Evolutionary conservation across 2,888 invertebrate genomes (phyloP).

Genomic region (Caenorhabditis sp.): DNA sequence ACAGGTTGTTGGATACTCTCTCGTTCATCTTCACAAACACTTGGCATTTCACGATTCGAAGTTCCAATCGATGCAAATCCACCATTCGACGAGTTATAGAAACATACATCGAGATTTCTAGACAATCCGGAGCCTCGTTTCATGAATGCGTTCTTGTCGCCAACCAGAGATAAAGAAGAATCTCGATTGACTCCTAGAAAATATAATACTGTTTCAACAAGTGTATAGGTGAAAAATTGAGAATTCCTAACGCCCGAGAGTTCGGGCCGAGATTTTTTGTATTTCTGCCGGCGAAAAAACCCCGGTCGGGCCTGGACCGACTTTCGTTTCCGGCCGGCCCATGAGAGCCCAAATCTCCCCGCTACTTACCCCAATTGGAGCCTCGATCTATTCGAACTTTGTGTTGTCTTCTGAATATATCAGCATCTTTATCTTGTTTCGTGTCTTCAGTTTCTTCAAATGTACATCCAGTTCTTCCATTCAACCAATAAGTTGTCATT

Average conservation of each 20-base stretch:
- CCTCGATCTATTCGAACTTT: constrained; percentile 17
- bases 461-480: constrained; percentile 54
- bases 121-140: constrained; percentile 17
- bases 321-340: too few species aligned
- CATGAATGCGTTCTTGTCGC: constrained; percentile 34
- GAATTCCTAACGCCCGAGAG: too few species aligned
- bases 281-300: too few species aligned
- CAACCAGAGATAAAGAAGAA: constrained; percentile 48
- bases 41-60: constrained; percentile 39
- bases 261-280: too few species aligned
- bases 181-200: constrained; percentile 36
- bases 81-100: constrained; percentile 25
- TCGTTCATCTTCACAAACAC: constrained; percentile 40
- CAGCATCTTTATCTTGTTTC: constrained; percentile 44
- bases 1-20: constrained; percentile 15
- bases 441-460: constrained; percentile 41
- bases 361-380: constrained; percentile 37
- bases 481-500: constrained; percentile 70
- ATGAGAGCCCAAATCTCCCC: too few species aligned
- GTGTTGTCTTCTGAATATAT: constrained; percentile 59
- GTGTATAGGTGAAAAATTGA: too few species aligned
- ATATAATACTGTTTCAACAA: background rate
- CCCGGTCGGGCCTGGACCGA: too few species aligned
- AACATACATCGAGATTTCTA: constrained; percentile 4
- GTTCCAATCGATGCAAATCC: constrained; percentile 45